These are phyloP conservation scores for Rhizoglyphus robini DNA, from an alignment of 1,140 invertebrate species.

Conservation along the genomic window DNA sequence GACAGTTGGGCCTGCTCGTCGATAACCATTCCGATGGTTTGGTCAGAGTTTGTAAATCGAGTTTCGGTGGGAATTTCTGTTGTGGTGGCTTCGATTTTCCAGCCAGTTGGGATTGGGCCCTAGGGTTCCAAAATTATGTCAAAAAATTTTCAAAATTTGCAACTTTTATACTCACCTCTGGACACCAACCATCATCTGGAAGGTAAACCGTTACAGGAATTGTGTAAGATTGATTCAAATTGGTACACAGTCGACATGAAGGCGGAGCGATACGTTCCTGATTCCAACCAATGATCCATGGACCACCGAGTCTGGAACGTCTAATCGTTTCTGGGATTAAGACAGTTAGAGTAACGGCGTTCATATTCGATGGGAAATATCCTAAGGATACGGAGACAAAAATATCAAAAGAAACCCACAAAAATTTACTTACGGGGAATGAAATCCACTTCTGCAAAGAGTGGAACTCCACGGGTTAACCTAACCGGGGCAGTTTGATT, in stretches of 20 bases:
- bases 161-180: background rate
- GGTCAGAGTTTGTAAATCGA: background rate
- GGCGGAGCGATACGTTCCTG: background rate
- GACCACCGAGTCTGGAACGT: slow-evolving; percentile 4
- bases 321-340: slow-evolving; percentile 9
- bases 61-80: background rate
- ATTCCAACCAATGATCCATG: slow-evolving; percentile 11
- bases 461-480: background rate
- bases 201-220: slow-evolving; percentile 12
- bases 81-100: slow-evolving; percentile 1
- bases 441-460: slow-evolving; percentile 14
- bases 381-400: background rate
- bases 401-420: background rate
- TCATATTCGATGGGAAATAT: background rate
- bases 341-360: background rate
- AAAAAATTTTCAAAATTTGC: background rate
- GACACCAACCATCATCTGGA: slow-evolving; percentile 17
- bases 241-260: slow-evolving; percentile 4
- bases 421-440: slow-evolving; percentile 3
- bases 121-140: background rate
- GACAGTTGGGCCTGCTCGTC: background rate
- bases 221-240: slow-evolving; percentile 11
- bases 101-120: slow-evolving; percentile 7
- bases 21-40: background rate
- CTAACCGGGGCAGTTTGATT: background rate